These are phyloP conservation scores for Heliconius himera DNA, from an alignment of 1,140 invertebrate species.

Conservation along the genomic window DNA sequence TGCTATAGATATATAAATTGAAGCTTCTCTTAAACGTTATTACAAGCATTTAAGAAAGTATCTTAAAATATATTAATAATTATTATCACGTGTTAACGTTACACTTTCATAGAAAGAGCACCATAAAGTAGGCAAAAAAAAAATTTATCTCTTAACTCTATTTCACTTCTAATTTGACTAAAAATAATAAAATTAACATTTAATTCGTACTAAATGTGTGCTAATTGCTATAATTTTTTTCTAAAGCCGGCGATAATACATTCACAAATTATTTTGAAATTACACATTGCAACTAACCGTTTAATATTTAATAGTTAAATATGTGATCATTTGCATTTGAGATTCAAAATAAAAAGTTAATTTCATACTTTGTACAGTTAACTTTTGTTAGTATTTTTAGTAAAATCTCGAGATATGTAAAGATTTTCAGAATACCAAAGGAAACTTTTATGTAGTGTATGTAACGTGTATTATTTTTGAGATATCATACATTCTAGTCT, in stretches of 20 bases:
- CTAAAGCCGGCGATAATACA: not conserved
- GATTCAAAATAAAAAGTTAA: not conserved
- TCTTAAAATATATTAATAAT: not conserved
- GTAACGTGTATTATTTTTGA: not conserved
- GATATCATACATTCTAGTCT: not conserved
- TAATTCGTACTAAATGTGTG: conserved; percentile 6
- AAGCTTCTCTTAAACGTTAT: not conserved
- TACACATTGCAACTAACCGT: not conserved
- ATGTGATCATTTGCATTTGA: not conserved
- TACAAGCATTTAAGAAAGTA: no score
- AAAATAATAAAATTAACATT: conserved; percentile 11
- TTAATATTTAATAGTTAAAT: not conserved
- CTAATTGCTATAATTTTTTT: conserved; percentile 8
- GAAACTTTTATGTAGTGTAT: not conserved
- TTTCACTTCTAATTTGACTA: not conserved
- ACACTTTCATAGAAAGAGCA: not conserved
- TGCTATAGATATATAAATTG: no score
- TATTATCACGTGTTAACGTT: not conserved
- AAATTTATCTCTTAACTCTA: not conserved
- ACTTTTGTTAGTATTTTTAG: not conserved
- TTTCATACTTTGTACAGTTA: not conserved
- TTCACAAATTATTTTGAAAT: conserved; percentile 9
- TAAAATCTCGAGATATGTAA: not conserved
- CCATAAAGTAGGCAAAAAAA: not conserved
- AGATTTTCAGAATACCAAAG: not conserved